Evolutionary conservation across 2,797 vertebrate species (phyloP).

Genomic region (Sus cebifrons): DNA sequence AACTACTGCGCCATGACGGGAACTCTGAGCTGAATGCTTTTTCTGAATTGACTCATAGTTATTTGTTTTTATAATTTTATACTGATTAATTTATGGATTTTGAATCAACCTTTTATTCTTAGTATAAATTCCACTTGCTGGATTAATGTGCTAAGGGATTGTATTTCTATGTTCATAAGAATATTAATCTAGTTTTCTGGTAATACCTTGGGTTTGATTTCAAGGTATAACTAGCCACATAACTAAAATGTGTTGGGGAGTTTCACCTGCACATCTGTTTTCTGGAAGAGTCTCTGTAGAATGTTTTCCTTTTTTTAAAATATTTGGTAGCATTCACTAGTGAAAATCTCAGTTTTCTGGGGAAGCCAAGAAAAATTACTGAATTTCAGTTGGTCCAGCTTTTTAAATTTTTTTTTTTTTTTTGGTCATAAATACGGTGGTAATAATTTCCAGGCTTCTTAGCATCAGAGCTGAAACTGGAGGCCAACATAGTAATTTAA

Average conservation of each 20-base stretch:
- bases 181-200: background rate
- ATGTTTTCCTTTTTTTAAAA: background rate
- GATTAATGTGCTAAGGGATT: background rate
- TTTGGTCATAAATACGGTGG: background rate
- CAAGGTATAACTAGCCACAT: background rate
- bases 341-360: background rate
- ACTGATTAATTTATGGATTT: background rate
- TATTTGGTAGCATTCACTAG: conserved; percentile 3
- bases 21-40: background rate
- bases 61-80: background rate
- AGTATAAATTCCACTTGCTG: background rate
- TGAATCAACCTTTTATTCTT: background rate
- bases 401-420: background rate
- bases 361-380: background rate
- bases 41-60: background rate
- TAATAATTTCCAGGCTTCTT: background rate
- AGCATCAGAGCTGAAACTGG: background rate
- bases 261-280: background rate
- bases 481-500: background rate
- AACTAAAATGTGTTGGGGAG: background rate
- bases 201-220: conserved; percentile 9
- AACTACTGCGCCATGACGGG: too few species aligned
- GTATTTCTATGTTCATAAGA: background rate
- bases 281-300: background rate
- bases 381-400: background rate